Conservation (phyloP, 2,888 invertebrate genomes). For the Mythimna albipuncta region DNA sequence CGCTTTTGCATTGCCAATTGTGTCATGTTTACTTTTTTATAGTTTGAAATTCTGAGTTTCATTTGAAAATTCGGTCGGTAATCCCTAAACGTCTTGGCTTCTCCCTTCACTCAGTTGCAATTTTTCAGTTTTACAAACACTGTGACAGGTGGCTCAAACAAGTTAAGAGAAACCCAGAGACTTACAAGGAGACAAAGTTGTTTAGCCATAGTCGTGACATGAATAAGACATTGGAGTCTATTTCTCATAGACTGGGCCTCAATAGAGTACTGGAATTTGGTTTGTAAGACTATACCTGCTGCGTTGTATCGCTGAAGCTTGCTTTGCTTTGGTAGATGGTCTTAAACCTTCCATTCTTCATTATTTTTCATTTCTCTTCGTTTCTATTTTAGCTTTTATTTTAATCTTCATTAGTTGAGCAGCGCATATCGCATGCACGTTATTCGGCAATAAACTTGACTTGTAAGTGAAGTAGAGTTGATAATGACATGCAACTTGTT, state of each 20-base stretch:
- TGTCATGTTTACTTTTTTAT: too few species aligned
- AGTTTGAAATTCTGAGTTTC: background rate
- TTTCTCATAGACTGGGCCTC: conserved; percentile 92
- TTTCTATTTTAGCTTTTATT: conserved; percentile 5
- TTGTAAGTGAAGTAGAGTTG: too few species aligned
- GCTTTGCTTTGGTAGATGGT: conserved; percentile 78
- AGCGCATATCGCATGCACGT: background rate
- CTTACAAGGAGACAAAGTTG: conserved; percentile 89
- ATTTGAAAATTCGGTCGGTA: conserved; percentile 7
- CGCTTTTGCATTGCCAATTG: background rate
- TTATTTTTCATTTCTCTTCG: background rate
- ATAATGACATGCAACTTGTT: too few species aligned
- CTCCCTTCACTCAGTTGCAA: conserved; percentile 74
- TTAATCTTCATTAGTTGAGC: conserved; percentile 1
- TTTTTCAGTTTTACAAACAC: conserved; percentile 94
- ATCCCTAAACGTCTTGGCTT: conserved; percentile 63
- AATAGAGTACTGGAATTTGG: conserved; percentile 86
- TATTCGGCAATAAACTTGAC: too few species aligned
- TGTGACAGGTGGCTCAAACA: conserved; percentile 93
- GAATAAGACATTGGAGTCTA: conserved; percentile 88
- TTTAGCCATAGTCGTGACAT: conserved; percentile 90
- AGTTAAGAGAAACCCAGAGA: conserved; percentile 92
- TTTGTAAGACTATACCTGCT: conserved; percentile 78
- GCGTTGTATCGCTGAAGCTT: conserved; percentile 66
- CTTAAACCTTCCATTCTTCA: conserved; percentile 24